Evolutionary conservation across 2,797 vertebrate genomes (phyloP).

Genomic region (Lophius americanus): DNA sequence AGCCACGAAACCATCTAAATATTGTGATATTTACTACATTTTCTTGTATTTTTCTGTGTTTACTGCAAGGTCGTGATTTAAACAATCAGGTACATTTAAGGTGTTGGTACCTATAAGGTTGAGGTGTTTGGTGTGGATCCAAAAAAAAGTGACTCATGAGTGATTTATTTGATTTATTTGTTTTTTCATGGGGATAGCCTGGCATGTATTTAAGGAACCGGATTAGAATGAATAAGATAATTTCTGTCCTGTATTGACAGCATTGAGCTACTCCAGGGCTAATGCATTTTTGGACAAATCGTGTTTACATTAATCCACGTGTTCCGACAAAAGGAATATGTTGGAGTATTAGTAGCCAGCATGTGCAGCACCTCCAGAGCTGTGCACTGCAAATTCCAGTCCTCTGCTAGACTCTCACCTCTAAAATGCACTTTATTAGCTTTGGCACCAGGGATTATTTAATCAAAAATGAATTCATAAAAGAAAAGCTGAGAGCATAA

Average conservation of each 20-base stretch:
- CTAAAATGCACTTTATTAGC: slow-evolving; percentile 53
- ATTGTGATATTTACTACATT: too few relatives aligned
- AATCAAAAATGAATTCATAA: slow-evolving; percentile 73
- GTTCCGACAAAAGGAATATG: slow-evolving; percentile 27
- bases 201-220: not conserved
- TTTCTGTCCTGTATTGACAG: not conserved
- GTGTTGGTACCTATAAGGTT: too few relatives aligned
- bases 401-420: slow-evolving; percentile 52
- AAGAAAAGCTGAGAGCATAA: slow-evolving; percentile 50
- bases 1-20: too few relatives aligned
- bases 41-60: too few relatives aligned
- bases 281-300: slow-evolving; percentile 50
- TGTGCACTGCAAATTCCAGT: slow-evolving; percentile 3
- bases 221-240: not conserved
- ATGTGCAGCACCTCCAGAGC: slow-evolving; percentile 18
- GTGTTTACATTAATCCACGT: slow-evolving; percentile 35
- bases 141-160: too few relatives aligned
- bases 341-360: slow-evolving; percentile 26
- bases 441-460: slow-evolving; percentile 67
- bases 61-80: too few relatives aligned
- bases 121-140: too few relatives aligned
- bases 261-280: slow-evolving; percentile 10
- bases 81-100: too few relatives aligned
- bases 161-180: too few relatives aligned
- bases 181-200: too few relatives aligned